Evolutionary conservation across 2,888 invertebrate species (phyloP).

Genomic region (Chromoteleia sp.): DNA sequence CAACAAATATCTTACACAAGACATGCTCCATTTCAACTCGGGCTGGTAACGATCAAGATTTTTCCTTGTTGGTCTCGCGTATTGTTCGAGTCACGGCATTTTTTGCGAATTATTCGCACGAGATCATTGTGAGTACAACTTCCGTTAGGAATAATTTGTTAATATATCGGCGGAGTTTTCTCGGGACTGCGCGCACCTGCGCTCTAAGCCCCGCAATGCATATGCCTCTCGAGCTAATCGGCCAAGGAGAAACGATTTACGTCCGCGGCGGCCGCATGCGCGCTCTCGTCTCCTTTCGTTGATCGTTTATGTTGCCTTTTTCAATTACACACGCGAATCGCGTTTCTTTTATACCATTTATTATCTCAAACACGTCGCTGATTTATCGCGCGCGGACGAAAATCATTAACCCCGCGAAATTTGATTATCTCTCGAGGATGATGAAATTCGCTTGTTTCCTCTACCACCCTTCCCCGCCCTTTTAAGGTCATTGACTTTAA

Average conservation of each 20-base stretch:
- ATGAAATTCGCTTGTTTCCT: background rate
- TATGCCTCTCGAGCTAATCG: constrained; percentile 67
- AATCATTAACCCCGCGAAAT: constrained; percentile 50
- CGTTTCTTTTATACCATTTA: constrained; percentile 53
- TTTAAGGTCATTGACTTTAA: constrained; percentile 3
- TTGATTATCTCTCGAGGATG: constrained; percentile 7
- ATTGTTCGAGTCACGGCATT: constrained; percentile 40
- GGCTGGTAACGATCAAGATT: constrained; percentile 45
- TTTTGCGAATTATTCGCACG: constrained; percentile 52
- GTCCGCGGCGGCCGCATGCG: constrained; percentile 34
- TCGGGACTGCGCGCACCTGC: constrained; percentile 55
- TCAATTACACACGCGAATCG: constrained; percentile 49
- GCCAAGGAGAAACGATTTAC: constrained; percentile 70
- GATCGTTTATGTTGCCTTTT: constrained; percentile 60
- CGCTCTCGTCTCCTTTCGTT: constrained; percentile 59
- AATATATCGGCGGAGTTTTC: constrained; percentile 54
- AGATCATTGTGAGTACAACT: constrained; percentile 57
- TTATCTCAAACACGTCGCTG: constrained; percentile 49
- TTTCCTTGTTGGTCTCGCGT: constrained; percentile 35
- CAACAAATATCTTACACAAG: constrained; percentile 12
- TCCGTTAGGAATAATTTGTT: constrained; percentile 70
- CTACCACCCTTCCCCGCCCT: background rate
- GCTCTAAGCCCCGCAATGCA: constrained; percentile 45
- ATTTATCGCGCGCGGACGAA: constrained; percentile 48
- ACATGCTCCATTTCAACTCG: constrained; percentile 59